Percentiles rank a stretch among this genome's conserved stretches.
phyloP scores from a whole-genome alignment of 2,797 vertebrate species.

The Petrocephalus schoutedeni region DNA sequence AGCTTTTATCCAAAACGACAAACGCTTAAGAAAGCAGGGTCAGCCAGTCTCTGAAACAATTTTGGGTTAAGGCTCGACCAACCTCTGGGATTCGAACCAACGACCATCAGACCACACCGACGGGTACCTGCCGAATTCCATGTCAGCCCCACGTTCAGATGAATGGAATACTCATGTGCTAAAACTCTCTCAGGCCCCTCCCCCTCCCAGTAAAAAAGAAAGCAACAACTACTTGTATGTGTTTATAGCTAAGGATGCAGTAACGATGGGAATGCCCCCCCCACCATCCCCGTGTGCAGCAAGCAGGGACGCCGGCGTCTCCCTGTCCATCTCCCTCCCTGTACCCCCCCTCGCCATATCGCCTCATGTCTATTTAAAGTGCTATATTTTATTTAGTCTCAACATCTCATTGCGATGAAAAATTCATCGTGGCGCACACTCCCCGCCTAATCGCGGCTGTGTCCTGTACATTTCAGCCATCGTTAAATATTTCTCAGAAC shows the following conservation, averaged over 20 bases:
- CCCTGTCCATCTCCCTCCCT: neutral
- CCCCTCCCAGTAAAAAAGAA: neutral
- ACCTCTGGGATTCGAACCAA: neutral
- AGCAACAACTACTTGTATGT: neutral
- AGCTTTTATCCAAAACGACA: neutral
- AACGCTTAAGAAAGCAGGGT: neutral
- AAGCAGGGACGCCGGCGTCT: neutral
- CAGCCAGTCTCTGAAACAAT: neutral
- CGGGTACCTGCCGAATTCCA: neutral
- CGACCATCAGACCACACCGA: neutral
- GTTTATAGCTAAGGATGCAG: neutral
- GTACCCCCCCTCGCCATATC: slow-evolving; percentile 12
- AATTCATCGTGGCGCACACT: slow-evolving; percentile 53
- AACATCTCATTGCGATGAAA: slow-evolving; percentile 62
- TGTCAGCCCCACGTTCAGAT: neutral
- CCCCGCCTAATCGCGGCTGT: slow-evolving; percentile 54
- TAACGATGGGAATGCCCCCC: neutral
- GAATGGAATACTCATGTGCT: neutral
- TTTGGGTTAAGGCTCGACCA: neutral
- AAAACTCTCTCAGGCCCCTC: neutral
- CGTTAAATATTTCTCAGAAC: slow-evolving; percentile 61
- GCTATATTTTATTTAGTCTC: slow-evolving; percentile 62
- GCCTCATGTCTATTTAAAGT: slow-evolving; percentile 47
- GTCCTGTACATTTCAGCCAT: slow-evolving; percentile 47
- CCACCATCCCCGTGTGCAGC: neutral